Conservation (phyloP, 2,888 invertebrate genomes). For the Amphimallon solstitiale region DNA sequence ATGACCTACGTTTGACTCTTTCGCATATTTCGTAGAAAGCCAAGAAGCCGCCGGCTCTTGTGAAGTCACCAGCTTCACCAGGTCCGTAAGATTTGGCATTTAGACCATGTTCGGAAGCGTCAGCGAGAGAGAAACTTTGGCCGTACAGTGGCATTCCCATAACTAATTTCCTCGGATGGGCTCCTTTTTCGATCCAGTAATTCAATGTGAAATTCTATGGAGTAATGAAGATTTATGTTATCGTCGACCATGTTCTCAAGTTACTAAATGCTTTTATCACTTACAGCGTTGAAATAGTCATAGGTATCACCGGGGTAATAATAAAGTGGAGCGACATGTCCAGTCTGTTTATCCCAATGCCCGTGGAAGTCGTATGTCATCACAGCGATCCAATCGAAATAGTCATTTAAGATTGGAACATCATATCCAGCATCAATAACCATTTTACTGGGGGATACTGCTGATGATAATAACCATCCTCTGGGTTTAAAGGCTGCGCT, state of each 20-base stretch:
- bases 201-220: slow-evolving; percentile 74
- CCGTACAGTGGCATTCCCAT: slow-evolving; percentile 83
- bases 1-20: slow-evolving; percentile 68
- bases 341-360: slow-evolving; percentile 77
- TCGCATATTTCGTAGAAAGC: slow-evolving; percentile 82
- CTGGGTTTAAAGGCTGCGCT: slow-evolving; percentile 71
- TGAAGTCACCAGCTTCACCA: slow-evolving; percentile 76
- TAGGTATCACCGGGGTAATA: slow-evolving; percentile 71
- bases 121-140: slow-evolving; percentile 75
- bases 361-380: slow-evolving; percentile 87
- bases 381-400: slow-evolving; percentile 83
- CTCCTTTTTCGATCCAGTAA: slow-evolving; percentile 77
- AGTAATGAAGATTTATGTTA: slow-evolving; percentile 20
- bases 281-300: slow-evolving; percentile 76
- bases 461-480: slow-evolving; percentile 74
- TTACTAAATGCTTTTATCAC: slow-evolving; percentile 53
- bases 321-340: slow-evolving; percentile 79
- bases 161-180: slow-evolving; percentile 73
- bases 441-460: slow-evolving; percentile 77
- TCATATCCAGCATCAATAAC: slow-evolving; percentile 80
- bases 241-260: background rate
- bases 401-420: slow-evolving; percentile 70
- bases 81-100: slow-evolving; percentile 73
- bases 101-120: slow-evolving; percentile 64
- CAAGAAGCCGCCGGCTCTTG: slow-evolving; percentile 77